Conservation (phyloP, 1,140 invertebrate species). For the Caenorhabditis remanei region DNA sequence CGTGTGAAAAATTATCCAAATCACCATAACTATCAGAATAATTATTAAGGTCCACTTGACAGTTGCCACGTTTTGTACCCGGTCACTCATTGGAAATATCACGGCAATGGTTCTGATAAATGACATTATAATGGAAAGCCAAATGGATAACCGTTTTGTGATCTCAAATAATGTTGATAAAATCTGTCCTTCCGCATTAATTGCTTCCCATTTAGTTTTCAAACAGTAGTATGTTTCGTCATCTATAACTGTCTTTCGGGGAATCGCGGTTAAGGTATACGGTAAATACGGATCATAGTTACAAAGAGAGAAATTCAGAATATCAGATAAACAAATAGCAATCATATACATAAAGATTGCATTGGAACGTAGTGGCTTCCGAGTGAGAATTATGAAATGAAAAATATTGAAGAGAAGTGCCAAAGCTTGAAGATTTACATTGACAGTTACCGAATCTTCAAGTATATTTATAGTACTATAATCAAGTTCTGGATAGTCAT, state of each 20-base stretch:
- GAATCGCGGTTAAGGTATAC: background rate
- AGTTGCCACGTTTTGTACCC: background rate
- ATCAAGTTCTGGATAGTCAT: too few species aligned
- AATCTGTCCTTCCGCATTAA: background rate
- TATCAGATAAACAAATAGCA: background rate
- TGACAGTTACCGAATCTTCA: background rate
- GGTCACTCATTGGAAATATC: background rate
- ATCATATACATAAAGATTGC: conserved; percentile 10
- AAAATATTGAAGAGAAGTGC: background rate
- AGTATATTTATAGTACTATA: background rate
- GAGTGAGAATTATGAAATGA: background rate
- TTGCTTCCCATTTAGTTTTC: background rate
- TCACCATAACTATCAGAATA: background rate
- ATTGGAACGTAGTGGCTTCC: background rate
- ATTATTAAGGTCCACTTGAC: background rate
- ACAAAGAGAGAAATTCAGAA: background rate
- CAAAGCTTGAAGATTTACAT: background rate
- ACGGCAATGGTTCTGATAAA: background rate
- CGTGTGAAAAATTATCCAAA: background rate
- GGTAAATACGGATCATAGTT: background rate
- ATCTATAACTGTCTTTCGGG: background rate
- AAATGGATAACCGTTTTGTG: background rate
- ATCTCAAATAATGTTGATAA: background rate
- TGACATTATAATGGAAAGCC: background rate
- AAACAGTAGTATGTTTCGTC: background rate